These are phyloP conservation scores for Cosmia trapezina DNA, from an alignment of 2,888 invertebrate genomes.

Conservation along the genomic window DNA sequence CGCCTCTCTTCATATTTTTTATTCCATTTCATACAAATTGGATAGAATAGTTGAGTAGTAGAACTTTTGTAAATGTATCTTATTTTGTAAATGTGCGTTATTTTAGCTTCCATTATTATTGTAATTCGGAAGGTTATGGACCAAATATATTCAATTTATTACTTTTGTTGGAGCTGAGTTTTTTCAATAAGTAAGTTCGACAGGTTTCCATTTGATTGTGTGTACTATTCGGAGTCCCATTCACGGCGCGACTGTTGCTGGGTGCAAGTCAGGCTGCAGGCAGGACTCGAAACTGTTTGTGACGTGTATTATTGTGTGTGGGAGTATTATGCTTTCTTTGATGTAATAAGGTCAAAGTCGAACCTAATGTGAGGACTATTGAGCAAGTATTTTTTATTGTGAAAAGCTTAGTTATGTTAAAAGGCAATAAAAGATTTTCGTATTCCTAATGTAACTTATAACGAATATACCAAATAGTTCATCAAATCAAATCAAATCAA, in stretches of 20 bases:
- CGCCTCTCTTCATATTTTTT: constrained; percentile 46
- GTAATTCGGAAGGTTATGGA: constrained; percentile 57
- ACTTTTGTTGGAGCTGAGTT: constrained; percentile 48
- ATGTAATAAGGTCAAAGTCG: constrained; percentile 13
- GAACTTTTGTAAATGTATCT: constrained; percentile 46
- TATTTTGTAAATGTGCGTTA: constrained; percentile 42
- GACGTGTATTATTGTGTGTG: constrained; percentile 22
- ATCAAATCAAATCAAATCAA: too few relatives aligned
- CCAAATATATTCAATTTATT: constrained; percentile 63
- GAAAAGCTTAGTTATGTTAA: not conserved
- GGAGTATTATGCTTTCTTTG: constrained; percentile 6
- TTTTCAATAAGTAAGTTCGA: constrained; percentile 55
- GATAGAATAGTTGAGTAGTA: constrained; percentile 52
- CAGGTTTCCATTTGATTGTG: constrained; percentile 43
- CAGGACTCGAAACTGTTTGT: not conserved
- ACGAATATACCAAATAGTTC: not conserved
- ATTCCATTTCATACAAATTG: constrained; percentile 54
- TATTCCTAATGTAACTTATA: not conserved
- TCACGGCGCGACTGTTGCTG: constrained; percentile 15
- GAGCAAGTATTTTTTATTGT: not conserved
- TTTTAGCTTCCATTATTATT: constrained; percentile 60
- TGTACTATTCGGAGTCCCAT: constrained; percentile 33
- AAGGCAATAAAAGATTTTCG: not conserved
- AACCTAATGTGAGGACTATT: not conserved
- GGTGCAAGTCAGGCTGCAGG: constrained; percentile 8